Evolutionary conservation across 2,797 vertebrate species (phyloP).

Genomic region (Acropternis orthonyx): DNA sequence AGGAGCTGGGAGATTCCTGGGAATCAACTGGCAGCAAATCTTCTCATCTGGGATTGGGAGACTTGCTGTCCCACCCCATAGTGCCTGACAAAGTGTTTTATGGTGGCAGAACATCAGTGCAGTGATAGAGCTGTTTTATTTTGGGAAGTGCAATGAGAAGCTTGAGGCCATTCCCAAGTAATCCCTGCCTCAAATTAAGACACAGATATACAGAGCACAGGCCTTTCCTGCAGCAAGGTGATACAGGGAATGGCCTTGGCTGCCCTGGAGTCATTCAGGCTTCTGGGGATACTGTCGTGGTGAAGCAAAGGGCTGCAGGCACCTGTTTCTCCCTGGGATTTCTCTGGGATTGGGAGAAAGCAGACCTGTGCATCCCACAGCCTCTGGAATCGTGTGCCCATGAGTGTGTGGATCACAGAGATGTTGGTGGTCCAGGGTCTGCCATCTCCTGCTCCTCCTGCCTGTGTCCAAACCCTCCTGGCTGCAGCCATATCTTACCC

Average conservation of each 20-base stretch:
- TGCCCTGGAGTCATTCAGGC: not conserved
- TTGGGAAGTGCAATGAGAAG: not conserved
- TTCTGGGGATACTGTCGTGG: not conserved
- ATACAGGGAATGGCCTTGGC: not conserved
- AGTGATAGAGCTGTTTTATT: not conserved
- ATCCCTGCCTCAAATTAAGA: not conserved
- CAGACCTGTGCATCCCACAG: not conserved
- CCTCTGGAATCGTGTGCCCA: rapidly evolving
- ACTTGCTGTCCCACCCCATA: not conserved
- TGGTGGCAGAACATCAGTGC: not conserved
- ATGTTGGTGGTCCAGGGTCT: not conserved
- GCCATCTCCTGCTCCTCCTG: not conserved
- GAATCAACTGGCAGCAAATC: not conserved
- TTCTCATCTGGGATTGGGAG: not conserved
- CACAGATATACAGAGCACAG: rapidly evolving
- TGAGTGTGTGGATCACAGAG: not conserved
- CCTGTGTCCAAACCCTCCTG: not conserved
- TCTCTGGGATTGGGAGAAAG: not conserved
- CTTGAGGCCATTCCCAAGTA: not conserved
- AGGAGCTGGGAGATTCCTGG: rapidly evolving
- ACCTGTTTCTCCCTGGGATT: not conserved
- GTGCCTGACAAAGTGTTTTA: not conserved
- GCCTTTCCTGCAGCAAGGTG: not conserved
- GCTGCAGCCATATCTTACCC: not conserved
- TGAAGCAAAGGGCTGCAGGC: not conserved